Conservation (phyloP, 2,113 vertebrate species). For the Aleadryas rufinucha region DNA sequence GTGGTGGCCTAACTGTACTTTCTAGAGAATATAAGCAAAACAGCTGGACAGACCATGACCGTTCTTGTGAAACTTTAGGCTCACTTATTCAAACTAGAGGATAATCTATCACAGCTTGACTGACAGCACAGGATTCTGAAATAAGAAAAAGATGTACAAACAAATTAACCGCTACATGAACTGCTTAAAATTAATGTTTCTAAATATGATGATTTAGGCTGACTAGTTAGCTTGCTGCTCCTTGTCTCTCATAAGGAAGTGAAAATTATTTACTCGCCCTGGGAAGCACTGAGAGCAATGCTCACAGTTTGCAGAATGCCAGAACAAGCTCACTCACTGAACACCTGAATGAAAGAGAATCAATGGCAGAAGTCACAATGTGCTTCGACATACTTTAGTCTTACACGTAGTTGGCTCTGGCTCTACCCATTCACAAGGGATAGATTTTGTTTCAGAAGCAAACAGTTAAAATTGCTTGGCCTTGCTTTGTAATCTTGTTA, state of each 20-base stretch:
- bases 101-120: neutral
- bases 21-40: neutral
- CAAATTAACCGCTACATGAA: neutral
- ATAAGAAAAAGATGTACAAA: constrained; percentile 1
- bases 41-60: neutral
- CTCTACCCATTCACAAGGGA: neutral
- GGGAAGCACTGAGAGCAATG: neutral
- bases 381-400: neutral
- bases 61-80: neutral
- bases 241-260: neutral
- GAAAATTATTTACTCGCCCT: neutral
- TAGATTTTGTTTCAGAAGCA: constrained; percentile 15
- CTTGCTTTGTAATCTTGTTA: constrained; percentile 15
- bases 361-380: neutral
- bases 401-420: neutral
- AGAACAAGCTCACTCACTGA: neutral
- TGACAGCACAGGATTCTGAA: neutral
- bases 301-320: neutral
- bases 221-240: neutral
- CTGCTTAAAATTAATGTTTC: neutral
- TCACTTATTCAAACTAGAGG: neutral
- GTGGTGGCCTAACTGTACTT: neutral
- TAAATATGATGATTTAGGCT: neutral
- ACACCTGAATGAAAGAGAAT: neutral
- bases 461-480: neutral